Conservation (phyloP, 2,888 invertebrate species). For the Chaitophorus viminalis region DNA sequence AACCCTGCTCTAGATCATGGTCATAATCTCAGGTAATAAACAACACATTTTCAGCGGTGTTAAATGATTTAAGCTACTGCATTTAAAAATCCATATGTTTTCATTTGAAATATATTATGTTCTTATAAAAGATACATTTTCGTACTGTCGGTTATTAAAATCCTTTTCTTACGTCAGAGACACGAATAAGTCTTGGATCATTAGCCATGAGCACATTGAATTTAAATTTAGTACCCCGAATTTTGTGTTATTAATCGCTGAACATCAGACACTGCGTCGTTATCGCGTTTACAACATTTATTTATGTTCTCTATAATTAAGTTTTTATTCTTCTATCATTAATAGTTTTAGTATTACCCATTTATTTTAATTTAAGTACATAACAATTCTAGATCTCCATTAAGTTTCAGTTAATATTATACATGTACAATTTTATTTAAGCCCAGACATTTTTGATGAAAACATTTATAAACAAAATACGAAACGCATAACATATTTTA, state of each 20-base stretch:
- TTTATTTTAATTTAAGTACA: too few species aligned
- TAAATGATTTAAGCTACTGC: background rate
- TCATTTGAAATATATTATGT: background rate
- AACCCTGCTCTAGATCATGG: too few species aligned
- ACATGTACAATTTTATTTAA: too few species aligned
- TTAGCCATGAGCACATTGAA: background rate
- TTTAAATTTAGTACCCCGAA: background rate
- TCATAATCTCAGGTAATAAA: background rate
- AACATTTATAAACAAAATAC: too few species aligned
- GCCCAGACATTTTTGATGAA: too few species aligned
- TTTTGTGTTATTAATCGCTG: background rate
- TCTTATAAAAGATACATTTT: background rate
- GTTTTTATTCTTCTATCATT: background rate
- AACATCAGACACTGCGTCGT: background rate
- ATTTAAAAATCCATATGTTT: background rate
- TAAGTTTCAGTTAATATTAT: too few species aligned
- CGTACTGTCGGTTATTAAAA: too few species aligned
- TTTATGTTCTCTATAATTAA: background rate
- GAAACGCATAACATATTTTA: too few species aligned
- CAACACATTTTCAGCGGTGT: background rate
- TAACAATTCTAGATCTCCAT: too few species aligned
- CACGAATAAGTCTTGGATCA: background rate
- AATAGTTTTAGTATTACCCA: too few species aligned
- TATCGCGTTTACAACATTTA: background rate
- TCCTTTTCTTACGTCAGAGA: background rate